Conservation (phyloP, 2,113 vertebrate genomes). For the Pedionomus torquatus region DNA sequence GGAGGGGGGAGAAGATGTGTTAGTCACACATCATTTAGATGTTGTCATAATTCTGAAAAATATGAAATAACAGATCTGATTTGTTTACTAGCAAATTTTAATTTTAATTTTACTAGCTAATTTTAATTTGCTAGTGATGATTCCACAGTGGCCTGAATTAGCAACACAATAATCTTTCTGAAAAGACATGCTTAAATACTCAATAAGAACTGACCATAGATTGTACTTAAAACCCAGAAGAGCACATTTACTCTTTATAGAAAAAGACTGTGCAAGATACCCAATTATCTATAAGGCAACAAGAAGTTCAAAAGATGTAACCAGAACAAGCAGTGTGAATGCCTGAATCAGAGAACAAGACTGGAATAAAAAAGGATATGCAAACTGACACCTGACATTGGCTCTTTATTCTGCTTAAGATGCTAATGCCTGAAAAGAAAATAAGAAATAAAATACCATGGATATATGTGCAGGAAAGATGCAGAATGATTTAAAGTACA, state of each 20-base stretch:
- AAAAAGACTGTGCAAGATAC: not conserved
- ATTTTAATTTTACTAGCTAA: no score
- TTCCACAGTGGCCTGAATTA: not conserved
- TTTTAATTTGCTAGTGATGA: not conserved
- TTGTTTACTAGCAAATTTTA: not conserved
- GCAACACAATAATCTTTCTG: not conserved
- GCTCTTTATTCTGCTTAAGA: not conserved
- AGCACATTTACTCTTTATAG: not conserved
- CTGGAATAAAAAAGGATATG: not conserved
- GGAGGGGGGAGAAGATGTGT: not conserved
- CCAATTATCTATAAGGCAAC: not conserved
- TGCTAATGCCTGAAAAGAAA: conserved; percentile 30
- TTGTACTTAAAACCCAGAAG: not conserved
- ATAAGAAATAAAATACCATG: not conserved
- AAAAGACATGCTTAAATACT: not conserved
- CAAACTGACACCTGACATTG: not conserved
- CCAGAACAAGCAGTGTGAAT: conserved; percentile 32
- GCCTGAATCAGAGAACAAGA: not conserved
- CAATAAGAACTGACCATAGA: not conserved
- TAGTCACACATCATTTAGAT: conserved; percentile 1
- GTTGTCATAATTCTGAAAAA: not conserved
- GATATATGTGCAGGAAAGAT: not conserved
- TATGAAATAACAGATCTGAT: not conserved
- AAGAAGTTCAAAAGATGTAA: conserved; percentile 27
- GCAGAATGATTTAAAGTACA: not conserved